Evolutionary conservation across 2,113 vertebrate genomes (phyloP), one percentile per base, ranked within the genome.

Genomic region (Stigmatopora nigra): DNA sequence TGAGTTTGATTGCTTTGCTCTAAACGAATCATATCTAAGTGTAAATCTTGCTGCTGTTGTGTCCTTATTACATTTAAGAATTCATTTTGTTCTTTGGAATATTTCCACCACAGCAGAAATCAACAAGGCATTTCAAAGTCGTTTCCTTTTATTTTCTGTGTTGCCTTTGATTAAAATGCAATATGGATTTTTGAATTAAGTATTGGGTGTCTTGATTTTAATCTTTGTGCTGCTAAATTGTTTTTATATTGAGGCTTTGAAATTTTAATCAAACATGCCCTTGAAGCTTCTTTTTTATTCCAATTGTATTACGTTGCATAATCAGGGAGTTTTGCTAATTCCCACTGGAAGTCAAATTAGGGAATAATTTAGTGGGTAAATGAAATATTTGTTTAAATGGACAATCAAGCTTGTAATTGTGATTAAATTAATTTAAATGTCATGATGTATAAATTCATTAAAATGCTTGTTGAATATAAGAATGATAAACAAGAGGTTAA

Each of bases 241-340:
- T 77, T 72, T 77, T 63, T 71, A 77, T 75, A 82, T 82, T 73
- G 71, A 80, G 73, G 69, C 77, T 81, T 61, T 87, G 82, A 86
- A 86, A 77, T 58, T 80, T 86, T 88, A 71, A 89, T 89, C 72
- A 78, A 87, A 84, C 67, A 78, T 82, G 60, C 80, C 86, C 81
- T 85, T 19, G 69, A 65, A 87, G 83, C 75, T 84, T 84, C 83
- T 83, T 80, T 52, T 52, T 25, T 51, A 83, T 80, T 87, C 61
- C 81, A 81, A 85, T 84, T 70, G 49, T 77, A 79, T 86, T 86
- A 81, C 82, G 78, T 72, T 80, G 70, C 62, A 63, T 87, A 86
- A 87, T 81, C 82, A 72, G 68, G 59, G 73, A 79, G 77, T 84
- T 87, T 84, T 86, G 20, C 71, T 76, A 84, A 83, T 80, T 82